Base-by-base conservation (phyloP, 2,113 vertebrate species). In the Megaleporinus macrocephalus region DNA sequence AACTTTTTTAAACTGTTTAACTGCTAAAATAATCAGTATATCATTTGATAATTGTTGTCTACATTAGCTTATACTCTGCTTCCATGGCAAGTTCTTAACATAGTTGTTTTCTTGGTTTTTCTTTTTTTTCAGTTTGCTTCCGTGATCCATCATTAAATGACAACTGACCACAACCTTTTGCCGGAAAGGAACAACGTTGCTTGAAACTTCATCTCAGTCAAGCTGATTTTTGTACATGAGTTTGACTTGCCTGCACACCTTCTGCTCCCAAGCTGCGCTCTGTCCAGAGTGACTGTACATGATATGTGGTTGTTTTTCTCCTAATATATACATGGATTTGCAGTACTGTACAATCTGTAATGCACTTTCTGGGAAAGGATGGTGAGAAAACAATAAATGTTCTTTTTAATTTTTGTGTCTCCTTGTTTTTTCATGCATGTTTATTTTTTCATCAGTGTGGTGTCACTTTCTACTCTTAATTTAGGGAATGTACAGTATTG, bases 351-450 rank as follows among this genome's bases (percentile, higher is more conserved):
- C 91, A 88, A 93, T 93, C 92, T 88, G 83, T 83, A 83, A 90
- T 89, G 92, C 90, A 93, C 91, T 94, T 93, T 94, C 91, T 84
- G 87, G 92, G 86, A 92, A 92, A 85, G 75, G 90, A 92, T 81
- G 85, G 91, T 92, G 88, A 92, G 90, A 92, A 84, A 91, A 89
- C 77, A 95, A 93, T 93, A 94, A 95, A 94, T 86, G 80, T 89
- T 93, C 88, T 94, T 94, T 94, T 95, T 91, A 92, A 22, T 88
- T 90, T 92, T 18, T 79, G 47, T 80, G 72, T 72, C 27, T 20
- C 14, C 13, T 62, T 65, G 41, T 55, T 62, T 63, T 71, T 73
- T 76, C 26, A 47, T 36, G 76, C 0, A 26, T 7, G 41, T 16
- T 29, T 26, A 13, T 51, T 66, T n/a, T n/a, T n/a, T n/a, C 7